Evolutionary conservation across 2,113 vertebrate species (phyloP).

Genomic region (Copsychus sechellarum): DNA sequence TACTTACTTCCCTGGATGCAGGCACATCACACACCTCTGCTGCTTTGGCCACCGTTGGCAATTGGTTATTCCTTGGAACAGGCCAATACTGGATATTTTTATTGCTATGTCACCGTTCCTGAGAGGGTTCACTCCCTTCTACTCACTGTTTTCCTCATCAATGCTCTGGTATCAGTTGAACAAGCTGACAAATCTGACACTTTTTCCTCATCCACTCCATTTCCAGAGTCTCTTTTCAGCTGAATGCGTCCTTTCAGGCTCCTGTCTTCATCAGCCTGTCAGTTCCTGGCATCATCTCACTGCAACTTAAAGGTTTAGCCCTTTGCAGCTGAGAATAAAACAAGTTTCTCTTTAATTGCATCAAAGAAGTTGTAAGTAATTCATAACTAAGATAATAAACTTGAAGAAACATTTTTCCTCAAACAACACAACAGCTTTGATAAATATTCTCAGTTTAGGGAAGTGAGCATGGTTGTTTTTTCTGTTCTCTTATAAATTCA

Average conservation of each 20-base stretch:
- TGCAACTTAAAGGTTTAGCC: not conserved
- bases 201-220: not conserved
- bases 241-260: not conserved
- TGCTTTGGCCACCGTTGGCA: not conserved
- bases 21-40: not conserved
- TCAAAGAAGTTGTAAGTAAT: not conserved
- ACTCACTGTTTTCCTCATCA: not conserved
- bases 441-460: not conserved
- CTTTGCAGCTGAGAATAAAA: not conserved
- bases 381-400: not conserved
- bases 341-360: not conserved
- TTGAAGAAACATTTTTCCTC: not conserved
- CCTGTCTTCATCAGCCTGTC: not conserved
- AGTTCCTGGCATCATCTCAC: not conserved
- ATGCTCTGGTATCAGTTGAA: not conserved
- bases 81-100: rapidly evolving
- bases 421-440: not conserved
- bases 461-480: rapidly evolving
- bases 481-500: not conserved
- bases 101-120: not conserved
- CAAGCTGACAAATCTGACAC: not conserved
- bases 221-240: not conserved
- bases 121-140: not conserved
- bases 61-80: not conserved
- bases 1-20: not conserved